Evolutionary conservation across 1,140 invertebrate species (phyloP), one percentile per base, ranked within the genome.

Genomic region (Drosophila tani): DNA sequence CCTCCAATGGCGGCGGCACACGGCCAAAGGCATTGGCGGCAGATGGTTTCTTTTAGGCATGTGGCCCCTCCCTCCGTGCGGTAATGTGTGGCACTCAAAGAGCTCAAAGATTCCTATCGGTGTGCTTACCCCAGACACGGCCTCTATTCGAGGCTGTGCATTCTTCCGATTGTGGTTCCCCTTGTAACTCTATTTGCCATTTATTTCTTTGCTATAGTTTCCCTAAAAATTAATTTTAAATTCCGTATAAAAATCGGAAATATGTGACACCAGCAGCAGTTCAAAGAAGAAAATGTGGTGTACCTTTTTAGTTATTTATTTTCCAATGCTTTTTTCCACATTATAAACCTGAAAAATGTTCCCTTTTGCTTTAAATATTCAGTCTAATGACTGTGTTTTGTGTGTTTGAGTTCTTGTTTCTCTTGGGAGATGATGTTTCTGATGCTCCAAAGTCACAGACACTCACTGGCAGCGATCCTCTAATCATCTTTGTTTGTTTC

Each of bases 41-140:
- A 79, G 91, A 92, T 90, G 91, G 90, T 92, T 92, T 91, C 91
- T 92, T 91, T 92, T 92, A 92, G 91, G 86, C 91, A 87, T 35
- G 32, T 82, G 75, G 70, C 57, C 64, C 71, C 57, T 60, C 71
- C 66, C 75, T 65, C 38, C 29, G 35, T 43, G 55, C 75, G 60
- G 71, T 76, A 76, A 76, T 41, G 17, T 49, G 17, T 56, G 47
- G 58, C 35, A 32, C 32, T 63, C 32, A 38, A 17, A 38, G 17
- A 40, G 51, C 9, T 50, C 53, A 67, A 57, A 77, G 60, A 40
- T 49, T 62, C 21, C 21, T 49, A 40, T 78, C 75, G 43, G 51
- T 78, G 75, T 65, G 50, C 67, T 49, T 71, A 3, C 51, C 53
- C 35, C 51, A 15, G 11, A 17, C 19, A 32, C 32, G 32, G 24